Percentiles rank a stretch among this genome's conserved stretches.
These are phyloP conservation scores for Apotomis capreana DNA, from an alignment of 2,888 invertebrate genomes.

Conservation along the genomic window DNA sequence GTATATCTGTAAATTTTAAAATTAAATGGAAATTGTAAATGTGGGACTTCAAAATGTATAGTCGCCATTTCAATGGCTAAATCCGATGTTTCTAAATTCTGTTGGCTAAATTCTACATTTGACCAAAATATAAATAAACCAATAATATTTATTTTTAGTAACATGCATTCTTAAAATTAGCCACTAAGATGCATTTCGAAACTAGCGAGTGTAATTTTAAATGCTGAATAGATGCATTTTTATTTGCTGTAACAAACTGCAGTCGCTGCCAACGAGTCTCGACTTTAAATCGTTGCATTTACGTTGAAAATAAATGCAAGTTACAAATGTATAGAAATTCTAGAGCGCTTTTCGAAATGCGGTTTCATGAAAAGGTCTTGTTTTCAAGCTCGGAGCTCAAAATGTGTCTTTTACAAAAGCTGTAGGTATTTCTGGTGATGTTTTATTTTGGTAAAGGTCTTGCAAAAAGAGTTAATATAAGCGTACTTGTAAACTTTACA, in stretches of 20 bases:
- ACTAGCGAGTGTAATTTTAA: slow-evolving; percentile 13
- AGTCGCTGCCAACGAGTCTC: background rate
- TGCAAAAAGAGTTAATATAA: too few species aligned
- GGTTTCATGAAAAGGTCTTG: slow-evolving; percentile 22
- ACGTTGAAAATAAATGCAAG: background rate
- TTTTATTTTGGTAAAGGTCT: background rate
- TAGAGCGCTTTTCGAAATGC: slow-evolving; percentile 20
- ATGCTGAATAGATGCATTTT: slow-evolving; percentile 10
- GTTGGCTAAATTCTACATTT: too few species aligned
- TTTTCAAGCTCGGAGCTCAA: slow-evolving; percentile 16
- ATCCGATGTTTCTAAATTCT: too few species aligned
- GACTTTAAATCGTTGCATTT: background rate
- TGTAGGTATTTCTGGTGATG: background rate
- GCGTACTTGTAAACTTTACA: too few species aligned
- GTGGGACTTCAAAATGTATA: too few species aligned
- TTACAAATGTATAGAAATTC: background rate
- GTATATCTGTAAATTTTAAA: too few species aligned
- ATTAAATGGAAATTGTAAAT: too few species aligned
- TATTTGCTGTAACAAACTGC: slow-evolving; percentile 14
- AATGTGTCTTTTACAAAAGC: slow-evolving; percentile 8
- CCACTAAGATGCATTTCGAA: slow-evolving; percentile 6
- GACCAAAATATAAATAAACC: too few species aligned
- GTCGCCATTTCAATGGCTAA: too few species aligned
- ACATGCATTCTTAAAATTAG: slow-evolving; percentile 2
- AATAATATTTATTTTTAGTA: too few species aligned